phyloP scores from a whole-genome alignment of 2,888 invertebrate genomes.

The Idaea dimidiata region DNA sequence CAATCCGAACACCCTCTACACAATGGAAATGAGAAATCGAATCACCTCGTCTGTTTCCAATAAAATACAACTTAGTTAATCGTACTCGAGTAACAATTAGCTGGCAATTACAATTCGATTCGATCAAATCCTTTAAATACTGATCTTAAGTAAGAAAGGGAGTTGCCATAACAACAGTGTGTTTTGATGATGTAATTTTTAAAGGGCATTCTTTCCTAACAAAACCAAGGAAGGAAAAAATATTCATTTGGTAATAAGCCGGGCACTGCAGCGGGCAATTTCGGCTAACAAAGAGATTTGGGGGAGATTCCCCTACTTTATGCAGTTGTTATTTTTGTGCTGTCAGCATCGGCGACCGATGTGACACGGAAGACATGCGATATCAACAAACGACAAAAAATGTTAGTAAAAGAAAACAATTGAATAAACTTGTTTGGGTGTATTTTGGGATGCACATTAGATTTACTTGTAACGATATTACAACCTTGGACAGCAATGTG shows the following conservation, averaged over 20 bases:
- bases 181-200: slow-evolving; percentile 41
- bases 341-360: slow-evolving; percentile 39
- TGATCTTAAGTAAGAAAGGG: slow-evolving; percentile 30
- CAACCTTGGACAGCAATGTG: too few relatives aligned
- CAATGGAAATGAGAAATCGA: slow-evolving; percentile 2
- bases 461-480: too few relatives aligned
- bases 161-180: slow-evolving; percentile 49
- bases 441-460: too few relatives aligned
- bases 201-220: slow-evolving; percentile 45
- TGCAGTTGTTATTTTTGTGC: slow-evolving; percentile 66
- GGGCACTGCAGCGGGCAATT: slow-evolving; percentile 55
- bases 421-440: neutral
- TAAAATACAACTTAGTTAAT: neutral
- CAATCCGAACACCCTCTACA: slow-evolving; percentile 2
- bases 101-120: slow-evolving; percentile 21
- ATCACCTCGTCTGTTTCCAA: slow-evolving; percentile 1
- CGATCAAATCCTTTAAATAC: slow-evolving; percentile 16
- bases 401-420: neutral
- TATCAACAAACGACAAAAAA: neutral
- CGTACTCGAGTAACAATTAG: slow-evolving; percentile 7
- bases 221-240: slow-evolving; percentile 45
- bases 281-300: slow-evolving; percentile 54
- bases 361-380: slow-evolving; percentile 18
- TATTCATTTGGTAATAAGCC: slow-evolving; percentile 48
- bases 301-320: slow-evolving; percentile 55